phyloP scores from a whole-genome alignment of 2,888 invertebrate genomes.

The Nectonema munidae region DNA sequence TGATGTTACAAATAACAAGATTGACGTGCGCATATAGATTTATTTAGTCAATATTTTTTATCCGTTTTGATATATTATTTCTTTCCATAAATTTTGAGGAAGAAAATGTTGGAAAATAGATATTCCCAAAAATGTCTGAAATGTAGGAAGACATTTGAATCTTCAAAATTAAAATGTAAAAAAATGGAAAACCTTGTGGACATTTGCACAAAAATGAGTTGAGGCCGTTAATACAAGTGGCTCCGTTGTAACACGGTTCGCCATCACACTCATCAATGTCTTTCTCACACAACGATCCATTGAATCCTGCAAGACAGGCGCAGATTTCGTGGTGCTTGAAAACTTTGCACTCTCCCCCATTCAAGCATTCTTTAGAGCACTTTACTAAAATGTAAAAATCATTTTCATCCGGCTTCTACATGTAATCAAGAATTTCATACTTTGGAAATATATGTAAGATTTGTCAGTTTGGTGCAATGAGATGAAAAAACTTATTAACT shows the following conservation, averaged over 20 bases:
- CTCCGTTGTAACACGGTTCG: slow-evolving; percentile 60
- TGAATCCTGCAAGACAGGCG: slow-evolving; percentile 19
- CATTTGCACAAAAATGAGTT: slow-evolving; percentile 32
- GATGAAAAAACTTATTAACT: too few relatives aligned
- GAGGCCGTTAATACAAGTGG: slow-evolving; percentile 66
- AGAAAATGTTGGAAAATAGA: too few relatives aligned
- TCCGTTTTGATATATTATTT: not conserved
- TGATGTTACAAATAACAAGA: not conserved
- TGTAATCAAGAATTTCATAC: slow-evolving; percentile 8
- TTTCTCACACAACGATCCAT: slow-evolving; percentile 20
- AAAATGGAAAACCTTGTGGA: slow-evolving; percentile 18
- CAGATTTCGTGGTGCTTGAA: slow-evolving; percentile 16
- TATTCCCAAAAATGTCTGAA: slow-evolving; percentile 12
- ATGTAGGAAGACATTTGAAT: slow-evolving; percentile 1
- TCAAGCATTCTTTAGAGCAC: slow-evolving; percentile 27
- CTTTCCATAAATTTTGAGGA: too few relatives aligned
- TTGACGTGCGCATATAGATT: not conserved
- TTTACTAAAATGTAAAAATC: slow-evolving; percentile 29
- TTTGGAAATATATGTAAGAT: too few relatives aligned
- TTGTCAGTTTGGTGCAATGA: too few relatives aligned
- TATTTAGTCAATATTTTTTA: not conserved
- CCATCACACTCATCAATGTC: slow-evolving; percentile 46
- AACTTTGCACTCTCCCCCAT: slow-evolving; percentile 18
- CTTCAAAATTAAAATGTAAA: slow-evolving; percentile 7
- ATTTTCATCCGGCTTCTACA: not conserved